Evolutionary conservation across 2,888 invertebrate species (phyloP).

Genomic region (Hipparchia semele): DNA sequence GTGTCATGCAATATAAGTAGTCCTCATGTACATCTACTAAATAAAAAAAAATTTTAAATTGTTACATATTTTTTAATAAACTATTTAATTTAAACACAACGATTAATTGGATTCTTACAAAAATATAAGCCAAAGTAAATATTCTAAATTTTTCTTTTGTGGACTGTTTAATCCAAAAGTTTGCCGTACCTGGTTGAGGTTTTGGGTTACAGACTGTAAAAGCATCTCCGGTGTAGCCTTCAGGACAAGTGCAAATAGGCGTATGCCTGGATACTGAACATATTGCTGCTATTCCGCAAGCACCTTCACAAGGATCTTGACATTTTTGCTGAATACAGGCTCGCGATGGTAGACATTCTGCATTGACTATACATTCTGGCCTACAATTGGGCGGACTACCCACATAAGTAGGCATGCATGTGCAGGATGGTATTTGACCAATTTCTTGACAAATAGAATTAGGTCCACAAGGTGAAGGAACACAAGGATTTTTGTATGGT

Average conservation of each 20-base stretch:
- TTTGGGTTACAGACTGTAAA: slow-evolving; percentile 85
- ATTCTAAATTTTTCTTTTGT: neutral
- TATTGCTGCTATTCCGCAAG: slow-evolving; percentile 88
- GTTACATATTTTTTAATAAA: neutral
- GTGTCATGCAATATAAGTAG: no score
- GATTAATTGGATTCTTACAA: neutral
- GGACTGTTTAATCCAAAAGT: neutral
- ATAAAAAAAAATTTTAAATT: no score
- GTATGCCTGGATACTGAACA: slow-evolving; percentile 91
- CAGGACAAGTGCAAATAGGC: slow-evolving; percentile 89
- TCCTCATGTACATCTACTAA: no score
- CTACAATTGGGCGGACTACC: slow-evolving; percentile 88
- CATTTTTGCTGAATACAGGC: slow-evolving; percentile 92
- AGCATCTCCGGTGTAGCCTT: slow-evolving; percentile 90
- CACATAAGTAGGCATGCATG: slow-evolving; percentile 85
- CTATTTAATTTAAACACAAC: neutral
- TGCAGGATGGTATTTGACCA: slow-evolving; percentile 85
- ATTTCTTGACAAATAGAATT: slow-evolving; percentile 86
- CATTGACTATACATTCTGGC: slow-evolving; percentile 88
- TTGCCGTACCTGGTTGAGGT: slow-evolving; percentile 60
- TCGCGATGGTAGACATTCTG: slow-evolving; percentile 86
- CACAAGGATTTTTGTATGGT: slow-evolving; percentile 84
- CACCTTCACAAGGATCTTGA: slow-evolving; percentile 90
- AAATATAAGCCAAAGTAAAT: neutral
- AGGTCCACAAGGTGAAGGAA: slow-evolving; percentile 89